Conservation (phyloP, 2,113 vertebrate species). For the Eurystomus gularis region DNA sequence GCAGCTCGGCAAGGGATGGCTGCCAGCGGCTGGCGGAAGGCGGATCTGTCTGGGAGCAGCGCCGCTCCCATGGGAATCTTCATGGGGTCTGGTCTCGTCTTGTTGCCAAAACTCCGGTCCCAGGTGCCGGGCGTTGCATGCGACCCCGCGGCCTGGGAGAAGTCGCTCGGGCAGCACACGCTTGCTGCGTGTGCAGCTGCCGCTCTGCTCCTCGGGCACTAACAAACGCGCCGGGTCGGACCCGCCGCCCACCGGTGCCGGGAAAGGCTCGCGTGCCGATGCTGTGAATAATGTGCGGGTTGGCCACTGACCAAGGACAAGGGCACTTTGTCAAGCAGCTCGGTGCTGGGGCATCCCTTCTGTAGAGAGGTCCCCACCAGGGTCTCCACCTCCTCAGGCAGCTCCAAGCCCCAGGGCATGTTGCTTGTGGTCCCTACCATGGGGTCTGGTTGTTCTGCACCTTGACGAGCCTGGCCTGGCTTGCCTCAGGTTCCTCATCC, state of each 20-base stretch:
- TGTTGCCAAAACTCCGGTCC: not conserved
- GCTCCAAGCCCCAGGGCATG: not conserved
- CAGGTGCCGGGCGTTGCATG: not conserved
- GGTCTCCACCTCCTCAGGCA: not conserved
- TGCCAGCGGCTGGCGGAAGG: not conserved
- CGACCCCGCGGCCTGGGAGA: fast-evolving
- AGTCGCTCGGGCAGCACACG: fast-evolving
- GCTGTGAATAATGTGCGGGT: not conserved
- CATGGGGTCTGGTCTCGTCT: not conserved
- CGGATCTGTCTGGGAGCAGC: not conserved
- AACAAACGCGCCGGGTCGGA: fast-evolving
- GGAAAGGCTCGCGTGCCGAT: not conserved
- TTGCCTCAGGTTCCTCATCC: not conserved
- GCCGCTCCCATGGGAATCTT: not conserved
- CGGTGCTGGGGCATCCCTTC: not conserved
- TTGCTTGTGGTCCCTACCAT: not conserved
- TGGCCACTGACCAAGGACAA: not conserved
- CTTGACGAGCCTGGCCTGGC: not conserved
- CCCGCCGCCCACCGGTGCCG: not conserved
- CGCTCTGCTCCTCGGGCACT: not conserved
- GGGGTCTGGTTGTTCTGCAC: not conserved
- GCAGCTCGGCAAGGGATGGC: not conserved
- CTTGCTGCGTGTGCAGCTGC: not conserved
- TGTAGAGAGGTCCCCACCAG: fast-evolving
- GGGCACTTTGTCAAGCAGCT: not conserved